Evolutionary conservation across 92 coral and sea anemone genomes (phyloP), one percentile per base, ranked within the genome.

Genomic region (Heteractis magnifica): DNA sequence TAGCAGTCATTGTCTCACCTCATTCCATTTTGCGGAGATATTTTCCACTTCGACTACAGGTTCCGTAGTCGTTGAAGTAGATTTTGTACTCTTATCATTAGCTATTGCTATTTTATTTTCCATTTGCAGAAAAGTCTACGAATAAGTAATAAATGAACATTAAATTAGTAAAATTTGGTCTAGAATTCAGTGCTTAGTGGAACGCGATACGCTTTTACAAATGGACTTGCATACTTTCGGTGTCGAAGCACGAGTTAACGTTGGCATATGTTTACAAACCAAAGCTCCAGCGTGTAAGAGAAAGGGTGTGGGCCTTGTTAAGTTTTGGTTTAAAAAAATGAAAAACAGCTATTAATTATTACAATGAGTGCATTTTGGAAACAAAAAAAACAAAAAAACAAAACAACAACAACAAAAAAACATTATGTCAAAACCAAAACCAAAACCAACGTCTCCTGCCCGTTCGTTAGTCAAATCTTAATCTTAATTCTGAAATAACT

Each of bases 11-110:
- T 10, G 41, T 5, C 49, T 82, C 49, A 96, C 98, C 93, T 78
- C 79, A 49, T 81, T 87, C 98, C 98, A 96, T 18, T 89, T 90
- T 8, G 99, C 99, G 19, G 91, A 83, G 52, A 96, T 87, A 82
- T 78, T 85, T 78, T 86, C 88, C 41, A 92, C 90, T 81, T 92
- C 86, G 55, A 92, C 84, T 65, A 73, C 16, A 26, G 99, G 88
- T 18, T 49, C 82, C 23, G 78, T 84, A 26, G 75, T 73, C 78
- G 87, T 83, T 18, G 89, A 52, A 58, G 77, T 76, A 83, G 83
- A 52, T 26, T 62, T 62, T 4, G 84, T 81, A 59, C 75, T 82
- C 76, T 79, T 62, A 16, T 71, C 41, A 71, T 71, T 74, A 19
- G 55, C 55, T 51, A 74, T 65, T 26, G 59, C 49, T 12, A 79